A percentile compares a stretch with the other conserved stretches of the same genome.
Evolutionary conservation across 1,140 invertebrate species (phyloP).

Genomic region (Aethina tumida): DNA sequence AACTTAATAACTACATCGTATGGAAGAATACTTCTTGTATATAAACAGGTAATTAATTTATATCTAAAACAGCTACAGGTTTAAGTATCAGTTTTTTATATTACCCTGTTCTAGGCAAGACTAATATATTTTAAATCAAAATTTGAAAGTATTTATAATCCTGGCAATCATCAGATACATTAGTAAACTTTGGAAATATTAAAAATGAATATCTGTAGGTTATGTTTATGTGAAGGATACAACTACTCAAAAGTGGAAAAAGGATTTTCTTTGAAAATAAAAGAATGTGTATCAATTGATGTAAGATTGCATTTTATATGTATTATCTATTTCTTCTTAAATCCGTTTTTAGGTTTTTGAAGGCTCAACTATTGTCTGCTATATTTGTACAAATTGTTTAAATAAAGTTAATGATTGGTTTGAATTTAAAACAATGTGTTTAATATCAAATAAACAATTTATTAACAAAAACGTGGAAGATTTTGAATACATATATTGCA

Average conservation of each 20-base stretch:
- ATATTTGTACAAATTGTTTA: constrained; percentile 16
- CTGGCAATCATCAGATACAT: no score
- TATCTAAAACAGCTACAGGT: no score
- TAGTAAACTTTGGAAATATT: no score
- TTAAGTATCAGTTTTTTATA: no score
- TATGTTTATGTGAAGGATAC: constrained; percentile 17
- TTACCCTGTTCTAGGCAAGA: no score
- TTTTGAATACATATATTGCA: background rate
- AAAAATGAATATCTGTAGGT: constrained; percentile 17
- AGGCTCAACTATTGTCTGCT: constrained; percentile 13
- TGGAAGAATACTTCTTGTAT: no score
- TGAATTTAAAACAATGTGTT: constrained; percentile 17
- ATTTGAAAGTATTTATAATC: no score
- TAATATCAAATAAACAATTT: constrained; percentile 11
- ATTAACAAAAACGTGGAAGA: background rate
- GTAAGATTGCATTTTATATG: constrained; percentile 11
- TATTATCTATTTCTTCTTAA: constrained; percentile 3
- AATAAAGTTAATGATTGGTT: constrained; percentile 19
- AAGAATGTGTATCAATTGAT: constrained; percentile 17
- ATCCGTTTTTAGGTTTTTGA: constrained; percentile 14
- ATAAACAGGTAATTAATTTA: no score
- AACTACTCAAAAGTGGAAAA: constrained; percentile 9
- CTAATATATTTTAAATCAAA: no score
- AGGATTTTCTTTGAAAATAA: constrained; percentile 19
- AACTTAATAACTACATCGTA: no score